phyloP scores from a whole-genome alignment of 2,888 invertebrate genomes.

The Drosophila kokeensis region DNA sequence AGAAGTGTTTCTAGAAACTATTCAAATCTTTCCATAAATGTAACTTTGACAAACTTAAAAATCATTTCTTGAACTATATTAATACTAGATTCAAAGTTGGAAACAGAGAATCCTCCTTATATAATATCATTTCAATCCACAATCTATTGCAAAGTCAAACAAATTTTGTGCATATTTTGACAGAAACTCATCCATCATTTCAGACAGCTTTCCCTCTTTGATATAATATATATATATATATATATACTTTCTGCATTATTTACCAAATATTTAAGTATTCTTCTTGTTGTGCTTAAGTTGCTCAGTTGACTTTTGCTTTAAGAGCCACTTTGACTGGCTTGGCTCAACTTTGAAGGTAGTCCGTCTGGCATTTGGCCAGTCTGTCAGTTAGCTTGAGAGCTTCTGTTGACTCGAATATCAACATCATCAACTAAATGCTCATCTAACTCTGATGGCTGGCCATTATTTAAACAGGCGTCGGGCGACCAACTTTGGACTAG shows the following conservation, averaged over 20 bases:
- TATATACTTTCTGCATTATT: background rate
- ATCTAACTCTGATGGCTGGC: conserved; percentile 74
- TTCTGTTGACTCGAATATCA: conserved; percentile 27
- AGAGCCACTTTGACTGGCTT: conserved; percentile 14
- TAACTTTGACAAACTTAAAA: background rate
- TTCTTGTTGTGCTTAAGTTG: conserved; percentile 14
- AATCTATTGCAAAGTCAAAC: background rate
- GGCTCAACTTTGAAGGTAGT: background rate
- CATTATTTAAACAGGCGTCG: conserved; percentile 77
- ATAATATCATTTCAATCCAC: background rate
- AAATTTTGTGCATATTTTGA: too few relatives aligned
- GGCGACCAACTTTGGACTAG: conserved; percentile 64
- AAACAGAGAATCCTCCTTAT: background rate
- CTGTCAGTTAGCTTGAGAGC: background rate
- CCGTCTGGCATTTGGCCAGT: background rate
- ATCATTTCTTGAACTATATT: background rate
- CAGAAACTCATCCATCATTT: background rate
- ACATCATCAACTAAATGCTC: conserved; percentile 77
- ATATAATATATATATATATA: background rate
- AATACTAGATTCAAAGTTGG: background rate
- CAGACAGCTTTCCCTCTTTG: background rate
- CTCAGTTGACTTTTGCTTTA: conserved; percentile 46
- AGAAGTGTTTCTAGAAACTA: background rate
- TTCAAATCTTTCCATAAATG: background rate
- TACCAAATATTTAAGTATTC: background rate